Conservation (phyloP, 2,888 invertebrate genomes). For the Eupithecia tripunctaria region DNA sequence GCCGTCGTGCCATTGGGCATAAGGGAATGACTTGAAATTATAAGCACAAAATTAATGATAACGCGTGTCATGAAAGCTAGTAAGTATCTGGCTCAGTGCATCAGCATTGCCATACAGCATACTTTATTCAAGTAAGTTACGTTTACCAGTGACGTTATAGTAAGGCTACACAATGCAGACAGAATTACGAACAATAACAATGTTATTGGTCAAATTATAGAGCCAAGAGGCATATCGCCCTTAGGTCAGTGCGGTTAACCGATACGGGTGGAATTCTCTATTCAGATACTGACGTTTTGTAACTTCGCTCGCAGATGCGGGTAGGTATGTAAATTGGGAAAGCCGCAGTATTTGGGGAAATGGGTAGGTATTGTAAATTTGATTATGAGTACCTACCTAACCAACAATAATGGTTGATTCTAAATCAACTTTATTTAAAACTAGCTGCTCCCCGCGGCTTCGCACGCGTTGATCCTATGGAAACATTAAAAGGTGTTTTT, state of each 20-base stretch:
- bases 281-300: constrained; percentile 51
- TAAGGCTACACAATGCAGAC: constrained; percentile 5
- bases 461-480: too few species aligned
- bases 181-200: constrained; percentile 49
- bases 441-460: too few species aligned
- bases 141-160: too few species aligned
- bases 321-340: constrained; percentile 12
- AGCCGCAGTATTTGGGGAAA: constrained; percentile 8
- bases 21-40: constrained; percentile 56
- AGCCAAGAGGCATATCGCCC: constrained; percentile 60
- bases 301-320: constrained; percentile 43
- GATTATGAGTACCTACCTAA: neutral
- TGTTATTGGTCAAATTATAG: constrained; percentile 60
- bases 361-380: neutral
- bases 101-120: neutral
- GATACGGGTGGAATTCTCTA: constrained; percentile 68
- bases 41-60: constrained; percentile 50
- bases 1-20: constrained; percentile 56
- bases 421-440: too few species aligned
- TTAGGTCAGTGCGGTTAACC: constrained; percentile 70
- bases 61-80: neutral
- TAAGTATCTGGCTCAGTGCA: neutral
- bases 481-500: too few species aligned
- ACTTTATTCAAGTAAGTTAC: too few species aligned
- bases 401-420: too few species aligned